Conservation (phyloP, 2,888 invertebrate genomes). For the Aporophyla nigra region DNA sequence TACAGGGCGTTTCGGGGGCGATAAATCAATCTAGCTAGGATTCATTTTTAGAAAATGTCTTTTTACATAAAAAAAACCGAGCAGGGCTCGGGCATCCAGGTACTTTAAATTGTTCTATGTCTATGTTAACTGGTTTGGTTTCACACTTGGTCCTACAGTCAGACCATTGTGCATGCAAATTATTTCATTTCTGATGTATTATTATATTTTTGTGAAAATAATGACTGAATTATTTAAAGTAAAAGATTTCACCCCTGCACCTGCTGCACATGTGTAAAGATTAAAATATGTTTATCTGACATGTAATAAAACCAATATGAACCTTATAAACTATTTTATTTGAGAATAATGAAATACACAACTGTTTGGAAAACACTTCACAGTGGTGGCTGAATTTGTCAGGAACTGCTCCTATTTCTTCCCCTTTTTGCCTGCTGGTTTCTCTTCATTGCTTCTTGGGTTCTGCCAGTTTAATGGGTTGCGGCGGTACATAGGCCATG, state of each 20-base stretch:
- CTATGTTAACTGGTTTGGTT: too few species aligned
- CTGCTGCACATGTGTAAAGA: slow-evolving; percentile 1
- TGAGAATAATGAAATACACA: slow-evolving; percentile 59
- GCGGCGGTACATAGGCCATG: slow-evolving; percentile 98
- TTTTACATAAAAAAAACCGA: too few species aligned
- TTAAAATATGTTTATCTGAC: slow-evolving; percentile 4
- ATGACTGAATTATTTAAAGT: neutral
- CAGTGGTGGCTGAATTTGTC: slow-evolving; percentile 19
- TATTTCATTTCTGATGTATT: neutral
- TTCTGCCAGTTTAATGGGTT: slow-evolving; percentile 98
- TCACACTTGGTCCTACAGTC: too few species aligned
- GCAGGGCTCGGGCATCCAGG: too few species aligned
- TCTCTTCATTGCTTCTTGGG: slow-evolving; percentile 88
- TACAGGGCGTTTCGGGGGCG: too few species aligned
- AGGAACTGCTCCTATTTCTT: slow-evolving; percentile 78
- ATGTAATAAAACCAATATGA: slow-evolving; percentile 62
- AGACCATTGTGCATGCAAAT: too few species aligned
- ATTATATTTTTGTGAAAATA: neutral
- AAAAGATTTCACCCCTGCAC: neutral
- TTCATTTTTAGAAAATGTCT: too few species aligned
- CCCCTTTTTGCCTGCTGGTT: slow-evolving; percentile 89
- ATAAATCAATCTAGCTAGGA: too few species aligned
- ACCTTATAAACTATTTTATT: slow-evolving; percentile 74
- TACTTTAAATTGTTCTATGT: too few species aligned
- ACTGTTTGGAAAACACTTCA: slow-evolving; percentile 44